Base-by-base conservation (phyloP, 1,140 invertebrate species). In the Diploscapter pachys region DNA sequence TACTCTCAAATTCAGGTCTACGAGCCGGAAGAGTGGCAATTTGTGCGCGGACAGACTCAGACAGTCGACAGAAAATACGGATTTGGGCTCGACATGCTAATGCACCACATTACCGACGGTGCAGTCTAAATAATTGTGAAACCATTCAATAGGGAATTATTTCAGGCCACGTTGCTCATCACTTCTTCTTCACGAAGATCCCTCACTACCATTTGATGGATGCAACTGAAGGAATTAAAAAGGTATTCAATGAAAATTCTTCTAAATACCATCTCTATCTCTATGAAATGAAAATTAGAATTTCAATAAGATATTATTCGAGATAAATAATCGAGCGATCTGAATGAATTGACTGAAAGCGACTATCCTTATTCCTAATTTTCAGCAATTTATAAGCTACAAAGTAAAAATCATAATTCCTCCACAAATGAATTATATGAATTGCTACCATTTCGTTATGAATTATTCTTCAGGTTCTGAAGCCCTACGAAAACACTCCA, bases 171-270 rank as follows among this genome's bases (percentile, higher is more conserved):
- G 87, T 88, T 61, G 85, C 86, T 61, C 87, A 88, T 75, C 87
- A 88, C 74, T 81, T 88, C 69, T 88, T 88, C 77, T 85, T 84
- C 74, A 80, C 86, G 5, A 86, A 82, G 68, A 82, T 88, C 50
- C 87, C 87, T 4, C 87, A 88, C 78, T 88, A 88, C 77, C 83
- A 87, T 71, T 80, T 88, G 68, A 80, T 85, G 68, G 86, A 87
- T 68, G 87, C 87, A 4, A 88, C 87, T 0, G 66, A 76, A 61
- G 80, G 81, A 8, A 81, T 84, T 52, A 54, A 76, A 49, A 75
- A 75, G 59, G 78, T 82, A 6, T 31, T 31, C 31, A 31, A 31
- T 31, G 31, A 31, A 31, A 31, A 31, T 1, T 31, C 31, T 31
- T 31, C 1, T 31, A 31, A 31, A 31, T 31, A 1, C 31, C 31